Percentiles rank a stretch among this genome's conserved stretches.
Evolutionary conservation across 2,888 invertebrate genomes (phyloP).

Genomic region (Rhabditoides inermis): DNA sequence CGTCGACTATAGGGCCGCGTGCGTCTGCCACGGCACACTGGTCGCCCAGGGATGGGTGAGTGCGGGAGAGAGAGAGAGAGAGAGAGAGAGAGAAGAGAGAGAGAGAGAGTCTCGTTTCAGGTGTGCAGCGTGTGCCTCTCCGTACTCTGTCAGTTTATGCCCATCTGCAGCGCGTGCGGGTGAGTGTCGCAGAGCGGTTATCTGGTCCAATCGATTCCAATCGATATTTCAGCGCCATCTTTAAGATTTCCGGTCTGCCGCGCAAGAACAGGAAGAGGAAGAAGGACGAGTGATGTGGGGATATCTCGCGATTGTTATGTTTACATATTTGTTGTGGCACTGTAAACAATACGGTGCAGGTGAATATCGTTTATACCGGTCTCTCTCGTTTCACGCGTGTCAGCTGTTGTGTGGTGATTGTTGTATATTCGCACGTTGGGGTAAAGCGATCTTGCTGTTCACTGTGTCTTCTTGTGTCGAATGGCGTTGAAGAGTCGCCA

Average conservation of each 20-base stretch:
- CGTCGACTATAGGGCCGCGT: constrained; percentile 30
- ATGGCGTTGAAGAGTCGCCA: constrained; percentile 1
- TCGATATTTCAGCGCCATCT: constrained; percentile 14
- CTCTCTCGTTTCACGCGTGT: no score
- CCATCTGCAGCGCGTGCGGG: constrained; percentile 28
- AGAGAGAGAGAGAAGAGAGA: neutral
- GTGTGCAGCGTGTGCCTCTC: constrained; percentile 31
- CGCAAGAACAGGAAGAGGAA: constrained; percentile 13
- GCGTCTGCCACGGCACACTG: constrained; percentile 26
- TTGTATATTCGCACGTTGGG: no score
- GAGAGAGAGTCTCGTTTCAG: neutral
- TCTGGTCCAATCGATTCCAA: neutral
- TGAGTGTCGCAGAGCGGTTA: neutral
- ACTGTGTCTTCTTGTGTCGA: neutral
- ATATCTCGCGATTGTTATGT: neutral
- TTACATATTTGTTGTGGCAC: neutral
- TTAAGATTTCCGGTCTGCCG: constrained; percentile 19
- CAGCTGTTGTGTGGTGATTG: no score
- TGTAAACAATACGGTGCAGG: neutral
- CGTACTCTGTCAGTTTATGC: constrained; percentile 27
- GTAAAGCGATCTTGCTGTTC: no score
- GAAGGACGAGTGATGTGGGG: constrained; percentile 1
- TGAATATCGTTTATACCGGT: neutral
- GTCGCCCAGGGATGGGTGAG: constrained; percentile 21
- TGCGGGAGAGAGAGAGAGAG: no score